Conservation (phyloP, 1,140 invertebrate species). For the Reticulitermes speratus region DNA sequence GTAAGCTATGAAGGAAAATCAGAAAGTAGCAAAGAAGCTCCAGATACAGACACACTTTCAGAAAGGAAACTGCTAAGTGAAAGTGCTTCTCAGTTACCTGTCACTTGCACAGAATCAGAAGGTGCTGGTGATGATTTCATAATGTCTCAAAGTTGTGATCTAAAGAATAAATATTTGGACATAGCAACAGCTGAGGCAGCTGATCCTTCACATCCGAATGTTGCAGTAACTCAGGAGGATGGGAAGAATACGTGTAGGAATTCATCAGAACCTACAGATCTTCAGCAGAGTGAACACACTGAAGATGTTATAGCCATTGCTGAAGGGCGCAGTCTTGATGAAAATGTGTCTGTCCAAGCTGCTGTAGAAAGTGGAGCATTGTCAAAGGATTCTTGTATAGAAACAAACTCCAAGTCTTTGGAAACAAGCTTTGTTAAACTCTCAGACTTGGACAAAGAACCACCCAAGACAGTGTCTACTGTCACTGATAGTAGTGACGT, state of each 20-base stretch:
- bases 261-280: background rate
- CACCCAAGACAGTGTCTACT: background rate
- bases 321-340: background rate
- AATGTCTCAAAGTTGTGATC: background rate
- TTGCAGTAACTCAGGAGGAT: too few species aligned
- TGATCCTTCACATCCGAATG: background rate
- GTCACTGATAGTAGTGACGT: background rate
- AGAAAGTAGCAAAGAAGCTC: background rate
- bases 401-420: background rate
- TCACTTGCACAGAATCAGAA: background rate
- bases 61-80: background rate
- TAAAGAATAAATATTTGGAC: background rate
- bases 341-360: background rate
- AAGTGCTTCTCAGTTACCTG: background rate
- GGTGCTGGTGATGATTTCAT: background rate
- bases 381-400: background rate
- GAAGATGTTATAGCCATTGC: background rate
- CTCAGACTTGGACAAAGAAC: conserved; percentile 54
- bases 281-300: background rate
- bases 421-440: conserved; percentile 52
- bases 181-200: too few species aligned
- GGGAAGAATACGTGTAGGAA: background rate
- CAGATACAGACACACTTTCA: background rate
- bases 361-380: background rate
- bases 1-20: conserved; percentile 8